Evolutionary conservation across 2,797 vertebrate species (phyloP).

Genomic region (Leptoclinus maculatus): DNA sequence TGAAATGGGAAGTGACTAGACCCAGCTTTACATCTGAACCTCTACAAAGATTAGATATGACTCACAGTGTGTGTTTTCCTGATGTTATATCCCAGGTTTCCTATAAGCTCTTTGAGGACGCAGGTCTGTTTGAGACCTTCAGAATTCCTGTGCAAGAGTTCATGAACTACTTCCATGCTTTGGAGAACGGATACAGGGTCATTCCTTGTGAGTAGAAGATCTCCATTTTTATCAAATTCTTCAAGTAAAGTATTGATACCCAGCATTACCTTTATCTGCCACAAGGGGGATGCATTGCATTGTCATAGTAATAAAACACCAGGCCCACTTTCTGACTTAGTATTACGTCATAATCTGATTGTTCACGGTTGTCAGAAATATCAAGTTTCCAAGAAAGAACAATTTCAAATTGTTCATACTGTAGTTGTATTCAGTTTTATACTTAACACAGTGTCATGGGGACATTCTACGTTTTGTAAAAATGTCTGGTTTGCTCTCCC

Average conservation of each 20-base stretch:
- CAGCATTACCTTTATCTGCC: slow-evolving; percentile 36
- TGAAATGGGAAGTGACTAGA: not conserved
- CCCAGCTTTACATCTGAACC: not conserved
- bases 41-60: not conserved
- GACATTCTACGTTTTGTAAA: not conserved
- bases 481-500: not conserved
- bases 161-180: slow-evolving; percentile 98
- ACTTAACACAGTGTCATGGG: not conserved
- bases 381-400: not conserved
- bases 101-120: slow-evolving; percentile 95
- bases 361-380: not conserved
- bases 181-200: slow-evolving; percentile 97
- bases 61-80: slow-evolving; percentile 7
- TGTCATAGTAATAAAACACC: not conserved
- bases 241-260: not conserved
- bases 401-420: not conserved
- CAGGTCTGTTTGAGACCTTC: slow-evolving; percentile 95
- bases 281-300: slow-evolving; percentile 62
- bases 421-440: not conserved
- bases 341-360: not conserved
- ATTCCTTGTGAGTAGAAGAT: slow-evolving; percentile 94
- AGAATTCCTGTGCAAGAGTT: slow-evolving; percentile 95
- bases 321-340: not conserved
- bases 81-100: slow-evolving; percentile 85
- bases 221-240: not conserved